Conservation (phyloP, 2,888 invertebrate genomes). For the Alentia gelatinosa region DNA sequence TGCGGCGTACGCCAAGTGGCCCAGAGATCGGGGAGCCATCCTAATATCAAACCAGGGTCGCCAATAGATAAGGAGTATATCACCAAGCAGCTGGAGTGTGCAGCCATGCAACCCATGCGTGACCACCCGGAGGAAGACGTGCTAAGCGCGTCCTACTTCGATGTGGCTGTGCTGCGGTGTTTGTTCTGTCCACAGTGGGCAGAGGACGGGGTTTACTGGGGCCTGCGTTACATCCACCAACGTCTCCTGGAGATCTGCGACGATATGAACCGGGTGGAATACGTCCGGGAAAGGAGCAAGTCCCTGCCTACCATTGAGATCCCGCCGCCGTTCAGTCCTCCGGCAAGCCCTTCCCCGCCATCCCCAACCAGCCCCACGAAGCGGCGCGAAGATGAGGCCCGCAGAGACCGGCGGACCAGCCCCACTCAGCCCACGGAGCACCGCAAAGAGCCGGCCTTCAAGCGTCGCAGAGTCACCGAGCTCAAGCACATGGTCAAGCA, state of each 20-base stretch:
- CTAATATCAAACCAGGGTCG: constrained; percentile 14
- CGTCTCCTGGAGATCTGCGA: constrained; percentile 90
- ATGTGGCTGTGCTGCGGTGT: constrained; percentile 96
- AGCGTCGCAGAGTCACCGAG: constrained; percentile 92
- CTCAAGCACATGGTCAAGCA: constrained; percentile 88
- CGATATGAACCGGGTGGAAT: constrained; percentile 88
- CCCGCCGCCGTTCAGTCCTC: constrained; percentile 55
- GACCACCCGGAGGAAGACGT: constrained; percentile 68
- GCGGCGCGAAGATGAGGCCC: background rate
- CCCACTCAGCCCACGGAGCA: background rate
- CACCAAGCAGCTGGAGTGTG: constrained; percentile 83
- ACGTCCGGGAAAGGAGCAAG: constrained; percentile 91
- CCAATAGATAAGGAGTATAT: constrained; percentile 89
- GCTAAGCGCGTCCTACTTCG: constrained; percentile 91
- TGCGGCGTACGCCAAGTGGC: constrained; percentile 67
- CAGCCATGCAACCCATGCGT: constrained; percentile 54
- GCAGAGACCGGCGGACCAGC: background rate
- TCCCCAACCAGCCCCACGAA: constrained; percentile 46
- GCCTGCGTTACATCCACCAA: constrained; percentile 84
- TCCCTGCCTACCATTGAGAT: constrained; percentile 86
- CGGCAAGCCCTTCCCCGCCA: constrained; percentile 15
- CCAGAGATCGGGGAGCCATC: constrained; percentile 59
- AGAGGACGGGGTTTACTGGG: constrained; percentile 99
- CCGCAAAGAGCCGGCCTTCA: constrained; percentile 76
- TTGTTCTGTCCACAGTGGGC: constrained; percentile 98